These are phyloP conservation scores for Pipa parva DNA, from an alignment of 2,113 vertebrate genomes.

Conservation along the genomic window DNA sequence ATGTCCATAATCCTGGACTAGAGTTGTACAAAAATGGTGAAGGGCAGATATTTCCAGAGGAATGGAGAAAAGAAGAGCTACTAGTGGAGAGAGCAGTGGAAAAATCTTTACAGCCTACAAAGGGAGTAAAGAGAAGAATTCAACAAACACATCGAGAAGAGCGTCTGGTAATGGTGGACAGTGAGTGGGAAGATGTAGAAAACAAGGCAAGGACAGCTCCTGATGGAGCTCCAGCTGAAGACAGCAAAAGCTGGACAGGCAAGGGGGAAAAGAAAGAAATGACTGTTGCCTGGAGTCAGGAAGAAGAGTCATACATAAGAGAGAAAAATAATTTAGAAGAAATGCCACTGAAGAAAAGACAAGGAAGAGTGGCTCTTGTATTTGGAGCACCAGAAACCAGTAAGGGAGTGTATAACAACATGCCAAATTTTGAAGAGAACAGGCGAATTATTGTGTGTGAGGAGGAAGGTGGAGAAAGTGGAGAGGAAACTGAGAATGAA, in stretches of 20 bases:
- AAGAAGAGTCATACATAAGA: slow-evolving; percentile 25
- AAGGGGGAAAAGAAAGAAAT: background rate
- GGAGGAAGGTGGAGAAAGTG: slow-evolving; percentile 24
- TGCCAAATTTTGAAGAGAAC: slow-evolving; percentile 11
- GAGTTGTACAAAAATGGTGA: slow-evolving; percentile 10
- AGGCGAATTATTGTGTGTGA: slow-evolving; percentile 26
- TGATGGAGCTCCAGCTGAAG: background rate
- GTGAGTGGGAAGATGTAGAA: slow-evolving; percentile 55
- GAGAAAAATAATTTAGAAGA: slow-evolving; percentile 28
- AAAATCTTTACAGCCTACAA: background rate
- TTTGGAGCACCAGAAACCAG: slow-evolving; percentile 42
- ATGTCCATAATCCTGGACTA: slow-evolving; percentile 49
- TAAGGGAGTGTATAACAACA: slow-evolving; percentile 37
- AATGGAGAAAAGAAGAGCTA: slow-evolving; percentile 35
- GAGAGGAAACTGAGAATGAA: slow-evolving; percentile 18
- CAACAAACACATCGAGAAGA: slow-evolving; percentile 19
- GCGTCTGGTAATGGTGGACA: slow-evolving; percentile 31
- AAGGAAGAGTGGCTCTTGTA: background rate
- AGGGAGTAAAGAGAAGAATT: slow-evolving; percentile 24
- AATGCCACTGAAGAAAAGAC: background rate
- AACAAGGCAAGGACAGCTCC: slow-evolving; percentile 41
- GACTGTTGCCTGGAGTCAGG: background rate
- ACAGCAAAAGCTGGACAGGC: slow-evolving; percentile 13
- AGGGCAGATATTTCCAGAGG: slow-evolving; percentile 50
- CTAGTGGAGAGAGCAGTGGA: slow-evolving; percentile 10